phyloP scores from a whole-genome alignment of 2,797 vertebrate species.

The Sylvilagus floridanus region DNA sequence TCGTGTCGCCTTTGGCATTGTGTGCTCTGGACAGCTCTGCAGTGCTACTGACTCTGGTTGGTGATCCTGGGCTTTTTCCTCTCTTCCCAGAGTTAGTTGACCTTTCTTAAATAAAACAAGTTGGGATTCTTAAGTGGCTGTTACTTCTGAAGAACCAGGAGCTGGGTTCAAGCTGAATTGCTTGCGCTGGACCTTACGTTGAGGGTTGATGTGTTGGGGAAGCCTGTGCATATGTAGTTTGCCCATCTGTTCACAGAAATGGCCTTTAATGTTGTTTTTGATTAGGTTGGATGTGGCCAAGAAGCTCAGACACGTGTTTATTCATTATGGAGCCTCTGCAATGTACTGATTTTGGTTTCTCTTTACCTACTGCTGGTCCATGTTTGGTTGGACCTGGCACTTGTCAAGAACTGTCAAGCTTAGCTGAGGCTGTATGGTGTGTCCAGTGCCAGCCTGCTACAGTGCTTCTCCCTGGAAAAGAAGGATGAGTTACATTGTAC shows the following conservation, averaged over 20 bases:
- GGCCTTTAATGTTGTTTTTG: slow-evolving; percentile 64
- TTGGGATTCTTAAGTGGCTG: slow-evolving; percentile 19
- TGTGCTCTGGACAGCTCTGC: slow-evolving; percentile 18
- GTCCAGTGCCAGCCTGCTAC: background rate
- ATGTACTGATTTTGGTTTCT: slow-evolving; percentile 63
- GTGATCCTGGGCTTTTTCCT: background rate
- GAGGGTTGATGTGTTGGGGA: slow-evolving; percentile 62
- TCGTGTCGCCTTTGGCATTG: slow-evolving; percentile 27
- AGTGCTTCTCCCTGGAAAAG: slow-evolving; percentile 45
- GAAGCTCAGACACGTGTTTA: slow-evolving; percentile 48
- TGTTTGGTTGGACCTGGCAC: slow-evolving; percentile 50
- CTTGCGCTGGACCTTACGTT: slow-evolving; percentile 55
- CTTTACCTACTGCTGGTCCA: slow-evolving; percentile 47
- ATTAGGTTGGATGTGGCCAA: slow-evolving; percentile 53
- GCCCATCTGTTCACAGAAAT: slow-evolving; percentile 22
- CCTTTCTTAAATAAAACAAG: slow-evolving; percentile 45
- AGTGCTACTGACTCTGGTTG: slow-evolving; percentile 33
- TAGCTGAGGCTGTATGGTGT: background rate
- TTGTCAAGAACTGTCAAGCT: slow-evolving; percentile 47
- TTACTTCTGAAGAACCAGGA: slow-evolving; percentile 54
- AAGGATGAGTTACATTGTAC: background rate
- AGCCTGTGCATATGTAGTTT: background rate
- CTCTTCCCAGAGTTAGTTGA: slow-evolving; percentile 46
- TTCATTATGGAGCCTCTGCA: slow-evolving; percentile 58
- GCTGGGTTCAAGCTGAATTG: slow-evolving; percentile 61